Base-by-base conservation (phyloP, 2,797 vertebrate genomes). In the Sarcoramphus papa region DNA sequence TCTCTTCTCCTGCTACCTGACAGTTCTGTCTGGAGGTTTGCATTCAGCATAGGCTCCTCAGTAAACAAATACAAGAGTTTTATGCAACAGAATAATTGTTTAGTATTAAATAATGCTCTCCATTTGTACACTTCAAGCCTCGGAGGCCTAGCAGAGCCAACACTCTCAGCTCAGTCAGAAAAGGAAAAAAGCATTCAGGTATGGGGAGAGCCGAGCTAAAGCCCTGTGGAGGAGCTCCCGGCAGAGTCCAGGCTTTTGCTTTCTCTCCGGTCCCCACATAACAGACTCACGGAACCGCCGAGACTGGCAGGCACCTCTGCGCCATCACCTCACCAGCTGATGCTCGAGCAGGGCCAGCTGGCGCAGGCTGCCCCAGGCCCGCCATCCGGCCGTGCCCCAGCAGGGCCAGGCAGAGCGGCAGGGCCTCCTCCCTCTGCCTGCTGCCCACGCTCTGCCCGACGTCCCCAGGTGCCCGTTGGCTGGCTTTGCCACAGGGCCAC, bases 71-170 rank as follows among this genome's bases (percentile, higher is more conserved):
- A 21, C 5, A 2, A 53, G 76, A 86, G 53, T 82, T 96, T 89
- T 94, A 91, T 95, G 93, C 90, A 92, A 72, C 8, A 35, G 86
- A 91, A 83, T 89, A 95, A 91, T 95, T 88, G 92, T 89, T 95
- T 85, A 67, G 70, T 77, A 72, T 82, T 89, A 95, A 96, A 89
- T 93, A 96, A 89, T 95, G 89, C 86, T 89, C 90, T 76, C 80
- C 63, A 79, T 92, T 92, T 94, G 94, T 92, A 91, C 45, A 65
- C 75, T 94, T 94, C 63, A 70, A 95, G 53, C 54, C 62, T 59
- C 83, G 92, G 80, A 83, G 0, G 0, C 40, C 0, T 14, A 16
- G 75, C 43, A 83, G 72, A 87, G 83, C 62, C 0, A 4, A 64
- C 48, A 10, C 41, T 78, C 45, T 63, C 51, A 1, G 43, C 67